These are phyloP conservation scores for Lochmaea capreae DNA, from an alignment of 2,888 invertebrate genomes.

Conservation along the genomic window DNA sequence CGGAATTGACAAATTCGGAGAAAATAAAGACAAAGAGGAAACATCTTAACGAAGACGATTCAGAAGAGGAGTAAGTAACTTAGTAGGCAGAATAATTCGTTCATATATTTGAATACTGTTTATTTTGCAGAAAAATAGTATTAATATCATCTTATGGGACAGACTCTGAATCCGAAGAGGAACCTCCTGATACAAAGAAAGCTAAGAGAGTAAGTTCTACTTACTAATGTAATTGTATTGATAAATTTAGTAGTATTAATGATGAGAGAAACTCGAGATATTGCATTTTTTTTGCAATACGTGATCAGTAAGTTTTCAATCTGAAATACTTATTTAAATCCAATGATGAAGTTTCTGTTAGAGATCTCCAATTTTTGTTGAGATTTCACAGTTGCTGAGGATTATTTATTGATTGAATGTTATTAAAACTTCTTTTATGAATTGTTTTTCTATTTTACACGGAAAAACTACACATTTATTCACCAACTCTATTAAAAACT, in stretches of 20 bases:
- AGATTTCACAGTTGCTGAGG: conserved; percentile 63
- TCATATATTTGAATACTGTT: neutral
- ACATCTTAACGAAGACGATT: conserved; percentile 46
- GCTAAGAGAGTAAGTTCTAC: conserved; percentile 44
- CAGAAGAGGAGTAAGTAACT: conserved; percentile 58
- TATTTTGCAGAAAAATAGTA: conserved; percentile 67
- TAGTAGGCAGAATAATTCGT: conserved; percentile 5
- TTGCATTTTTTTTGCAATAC: conserved; percentile 29
- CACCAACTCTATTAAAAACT: too few relatives aligned
- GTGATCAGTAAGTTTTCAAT: conserved; percentile 65
- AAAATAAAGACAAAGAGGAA: conserved; percentile 31
- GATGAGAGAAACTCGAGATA: conserved; percentile 44
- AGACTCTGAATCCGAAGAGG: conserved; percentile 65
- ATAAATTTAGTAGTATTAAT: conserved; percentile 22
- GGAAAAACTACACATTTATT: too few relatives aligned
- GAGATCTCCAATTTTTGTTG: conserved; percentile 59
- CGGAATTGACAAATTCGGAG: neutral
- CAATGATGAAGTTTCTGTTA: conserved; percentile 63
- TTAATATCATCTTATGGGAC: conserved; percentile 71
- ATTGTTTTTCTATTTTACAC: too few relatives aligned
- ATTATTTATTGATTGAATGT: conserved; percentile 9
- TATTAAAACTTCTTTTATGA: neutral
- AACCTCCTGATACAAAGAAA: conserved; percentile 58
- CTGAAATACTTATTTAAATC: conserved; percentile 57
- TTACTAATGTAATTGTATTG: neutral